Evolutionary conservation across 2,888 invertebrate genomes (phyloP).

Genomic region (Eretmocerus hayati): DNA sequence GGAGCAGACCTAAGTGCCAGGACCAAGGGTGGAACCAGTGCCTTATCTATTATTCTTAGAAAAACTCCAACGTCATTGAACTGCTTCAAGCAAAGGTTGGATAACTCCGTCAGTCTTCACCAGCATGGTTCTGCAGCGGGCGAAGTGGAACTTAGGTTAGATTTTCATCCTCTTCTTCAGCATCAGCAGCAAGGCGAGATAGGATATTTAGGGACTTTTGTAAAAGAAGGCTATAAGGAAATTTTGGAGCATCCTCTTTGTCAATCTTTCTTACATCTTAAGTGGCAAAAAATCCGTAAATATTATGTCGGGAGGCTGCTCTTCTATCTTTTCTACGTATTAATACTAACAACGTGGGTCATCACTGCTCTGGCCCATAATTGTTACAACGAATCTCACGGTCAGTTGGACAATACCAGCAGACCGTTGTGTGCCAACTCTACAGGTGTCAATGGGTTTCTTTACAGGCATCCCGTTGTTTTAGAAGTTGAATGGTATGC

Average conservation of each 20-base stretch:
- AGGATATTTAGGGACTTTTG: slow-evolving; percentile 77
- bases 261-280: slow-evolving; percentile 79
- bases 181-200: slow-evolving; percentile 80
- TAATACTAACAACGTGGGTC: slow-evolving; percentile 75
- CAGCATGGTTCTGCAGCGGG: slow-evolving; percentile 70
- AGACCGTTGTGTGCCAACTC: slow-evolving; percentile 56
- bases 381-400: slow-evolving; percentile 62
- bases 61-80: slow-evolving; percentile 81
- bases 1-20: slow-evolving; percentile 85
- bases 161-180: slow-evolving; percentile 74
- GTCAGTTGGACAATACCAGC: slow-evolving; percentile 61
- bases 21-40: slow-evolving; percentile 80
- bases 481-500: slow-evolving; percentile 82
- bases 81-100: slow-evolving; percentile 74
- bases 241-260: slow-evolving; percentile 80
- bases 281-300: slow-evolving; percentile 85
- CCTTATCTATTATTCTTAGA: slow-evolving; percentile 75
- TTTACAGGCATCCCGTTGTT: slow-evolving; percentile 67
- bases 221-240: slow-evolving; percentile 83
- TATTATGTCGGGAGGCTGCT: slow-evolving; percentile 76
- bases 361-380: slow-evolving; percentile 76
- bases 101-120: slow-evolving; percentile 71
- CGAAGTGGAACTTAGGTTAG: slow-evolving; percentile 74
- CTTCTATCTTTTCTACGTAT: slow-evolving; percentile 71
- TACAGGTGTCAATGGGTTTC: slow-evolving; percentile 67